These are phyloP conservation scores for Chaitophorus viminalis DNA, from an alignment of 2,888 invertebrate genomes.

Conservation along the genomic window DNA sequence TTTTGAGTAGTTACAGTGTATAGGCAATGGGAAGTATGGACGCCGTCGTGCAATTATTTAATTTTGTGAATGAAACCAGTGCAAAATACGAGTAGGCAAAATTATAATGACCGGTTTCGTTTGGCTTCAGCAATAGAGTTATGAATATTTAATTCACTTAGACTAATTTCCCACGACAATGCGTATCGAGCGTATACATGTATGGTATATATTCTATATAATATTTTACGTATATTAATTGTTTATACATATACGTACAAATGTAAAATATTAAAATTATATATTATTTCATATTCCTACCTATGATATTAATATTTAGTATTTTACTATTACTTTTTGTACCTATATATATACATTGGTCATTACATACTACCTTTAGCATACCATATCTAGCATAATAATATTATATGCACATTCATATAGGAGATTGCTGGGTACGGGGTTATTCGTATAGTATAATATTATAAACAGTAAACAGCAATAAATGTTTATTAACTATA, in stretches of 20 bases:
- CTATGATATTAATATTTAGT: too few species aligned
- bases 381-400: not conserved
- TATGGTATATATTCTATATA: not conserved
- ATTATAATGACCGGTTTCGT: constrained; percentile 44
- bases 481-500: constrained; percentile 9
- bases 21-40: too few species aligned
- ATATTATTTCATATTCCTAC: too few species aligned
- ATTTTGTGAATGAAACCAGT: constrained; percentile 53
- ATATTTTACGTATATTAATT: too few species aligned
- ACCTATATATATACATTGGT: not conserved
- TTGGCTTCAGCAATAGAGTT: not conserved
- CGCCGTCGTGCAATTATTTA: not conserved
- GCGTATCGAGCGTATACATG: not conserved
- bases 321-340: not conserved
- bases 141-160: too few species aligned
- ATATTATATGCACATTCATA: not conserved
- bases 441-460: not conserved
- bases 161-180: constrained; percentile 11
- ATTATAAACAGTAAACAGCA: not conserved
- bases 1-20: too few species aligned
- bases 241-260: not conserved
- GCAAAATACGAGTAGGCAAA: not conserved
- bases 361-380: too few species aligned
- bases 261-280: too few species aligned
- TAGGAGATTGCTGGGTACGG: too few species aligned